Conservation (phyloP, 2,113 vertebrate species). For the Tringa solitaria region DNA sequence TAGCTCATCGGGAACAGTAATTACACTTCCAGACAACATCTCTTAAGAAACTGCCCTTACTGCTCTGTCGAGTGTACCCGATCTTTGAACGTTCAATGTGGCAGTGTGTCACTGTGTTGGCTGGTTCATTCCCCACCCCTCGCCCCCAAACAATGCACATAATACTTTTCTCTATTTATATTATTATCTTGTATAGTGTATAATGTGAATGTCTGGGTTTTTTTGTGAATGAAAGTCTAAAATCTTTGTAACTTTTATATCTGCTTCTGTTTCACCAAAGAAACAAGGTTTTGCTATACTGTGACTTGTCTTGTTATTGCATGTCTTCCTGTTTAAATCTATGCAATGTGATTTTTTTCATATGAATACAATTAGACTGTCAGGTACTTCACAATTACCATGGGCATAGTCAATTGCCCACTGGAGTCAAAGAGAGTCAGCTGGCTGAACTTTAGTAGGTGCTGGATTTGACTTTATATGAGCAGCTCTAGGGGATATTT, state of each 20-base stretch:
- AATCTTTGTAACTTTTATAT: constrained; percentile 86
- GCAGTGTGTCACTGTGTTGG: constrained; percentile 45
- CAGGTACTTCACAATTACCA: constrained; percentile 27
- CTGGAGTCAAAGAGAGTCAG: constrained; percentile 47
- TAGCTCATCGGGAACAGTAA: constrained; percentile 6
- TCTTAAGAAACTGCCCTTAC: neutral
- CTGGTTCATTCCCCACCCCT: constrained; percentile 66
- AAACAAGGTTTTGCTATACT: constrained; percentile 87
- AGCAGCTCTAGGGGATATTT: constrained; percentile 65
- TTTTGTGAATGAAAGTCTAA: constrained; percentile 83
- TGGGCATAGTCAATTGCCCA: constrained; percentile 17
- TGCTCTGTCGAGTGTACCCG: neutral
- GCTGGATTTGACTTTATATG: constrained; percentile 57
- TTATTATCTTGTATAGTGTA: constrained; percentile 88
- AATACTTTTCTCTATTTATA: constrained; percentile 93
- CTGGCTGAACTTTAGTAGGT: constrained; percentile 63
- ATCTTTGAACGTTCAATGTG: constrained; percentile 5
- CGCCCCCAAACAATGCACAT: constrained; percentile 83
- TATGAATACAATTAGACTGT: constrained; percentile 54
- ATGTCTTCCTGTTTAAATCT: constrained; percentile 67
- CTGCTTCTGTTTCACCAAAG: constrained; percentile 91
- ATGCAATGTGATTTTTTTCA: constrained; percentile 70
- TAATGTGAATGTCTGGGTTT: constrained; percentile 89
- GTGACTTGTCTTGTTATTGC: constrained; percentile 81
- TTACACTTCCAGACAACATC: neutral